Base-by-base conservation (phyloP, 2,113 vertebrate genomes). In the Megaceryle torquata region DNA sequence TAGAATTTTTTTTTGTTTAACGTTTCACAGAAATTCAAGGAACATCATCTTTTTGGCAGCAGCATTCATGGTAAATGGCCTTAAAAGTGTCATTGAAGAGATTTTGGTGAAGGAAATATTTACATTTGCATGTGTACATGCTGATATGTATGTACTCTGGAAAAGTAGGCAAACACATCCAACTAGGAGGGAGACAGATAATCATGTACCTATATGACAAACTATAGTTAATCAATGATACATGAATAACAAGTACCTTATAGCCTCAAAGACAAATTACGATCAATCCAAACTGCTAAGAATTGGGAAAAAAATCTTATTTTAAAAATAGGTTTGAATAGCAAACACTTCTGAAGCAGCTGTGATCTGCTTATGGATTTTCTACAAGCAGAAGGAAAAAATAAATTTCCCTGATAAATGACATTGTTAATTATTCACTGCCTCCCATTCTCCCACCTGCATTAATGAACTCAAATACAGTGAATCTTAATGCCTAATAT, bases 361-460 rank as follows among this genome's bases (percentile, higher is more conserved):
- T 71, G 81, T 65, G 80, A 87, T 59, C 63, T 95, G 65, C 61
- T 82, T 83, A 72, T 56, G 41, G 74, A 69, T 95, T 81, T 91
- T 88, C 69, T 72, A 91, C 21, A 77, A 89, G 61, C 74, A 74
- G 19, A 75, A 80, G 43, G 25, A 71, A 72, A 83, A 71, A 43
- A n/a, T 48, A 59, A 15, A 86, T 67, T 92, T 88, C 71, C 24
- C 31, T 90, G 59, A 95, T 91, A 93, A 95, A 92, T 71, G 68
- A 88, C 69, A 72, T 14, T 93, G 86, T 63, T 92, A 89, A 95
- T 96, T 95, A 94, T 92, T 96, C 41, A 60, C 79, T 20, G 29
- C 90, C 51, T 59, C 31, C 69, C 20, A 83, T 44, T 91, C 86
- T 93, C 69, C 82, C 63, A 74, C 53, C 88, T 75, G 83, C 28